These are phyloP conservation scores for Dynastes tityus DNA, from an alignment of 2,888 invertebrate genomes.

Conservation along the genomic window DNA sequence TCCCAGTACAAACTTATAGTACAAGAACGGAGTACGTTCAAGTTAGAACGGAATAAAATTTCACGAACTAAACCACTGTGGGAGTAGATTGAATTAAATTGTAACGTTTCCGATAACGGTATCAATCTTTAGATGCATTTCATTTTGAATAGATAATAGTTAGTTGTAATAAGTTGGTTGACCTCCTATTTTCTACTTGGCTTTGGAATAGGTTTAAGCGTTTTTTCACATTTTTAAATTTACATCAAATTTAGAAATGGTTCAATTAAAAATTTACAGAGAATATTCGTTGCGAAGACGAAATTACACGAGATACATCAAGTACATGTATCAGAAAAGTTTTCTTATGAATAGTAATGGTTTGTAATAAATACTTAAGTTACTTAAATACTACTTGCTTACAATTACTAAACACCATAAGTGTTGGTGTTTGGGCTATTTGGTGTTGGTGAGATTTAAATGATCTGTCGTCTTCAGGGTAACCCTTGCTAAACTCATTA, in stretches of 20 bases:
- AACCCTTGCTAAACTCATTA: too few species aligned
- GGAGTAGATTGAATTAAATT: conserved; percentile 6
- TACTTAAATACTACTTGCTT: too few species aligned
- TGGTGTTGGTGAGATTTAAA: too few species aligned
- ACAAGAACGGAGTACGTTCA: background rate
- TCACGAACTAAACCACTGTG: conserved; percentile 11
- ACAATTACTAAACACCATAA: background rate
- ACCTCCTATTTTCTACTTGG: background rate
- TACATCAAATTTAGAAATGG: background rate
- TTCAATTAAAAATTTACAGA: background rate
- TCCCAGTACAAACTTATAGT: conserved; percentile 12
- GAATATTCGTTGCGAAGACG: background rate
- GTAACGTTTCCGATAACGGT: background rate
- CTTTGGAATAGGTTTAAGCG: background rate
- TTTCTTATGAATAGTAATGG: background rate
- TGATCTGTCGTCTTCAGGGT: too few species aligned
- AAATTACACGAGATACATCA: background rate
- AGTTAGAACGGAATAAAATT: conserved; percentile 12
- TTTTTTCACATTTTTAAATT: background rate
- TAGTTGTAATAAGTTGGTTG: background rate
- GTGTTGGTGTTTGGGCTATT: background rate
- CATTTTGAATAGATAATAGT: background rate
- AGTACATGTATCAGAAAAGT: background rate
- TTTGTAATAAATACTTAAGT: background rate
- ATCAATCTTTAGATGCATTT: background rate